Base-by-base conservation (phyloP, 2,888 invertebrate species). In the Autographa pulchrina region DNA sequence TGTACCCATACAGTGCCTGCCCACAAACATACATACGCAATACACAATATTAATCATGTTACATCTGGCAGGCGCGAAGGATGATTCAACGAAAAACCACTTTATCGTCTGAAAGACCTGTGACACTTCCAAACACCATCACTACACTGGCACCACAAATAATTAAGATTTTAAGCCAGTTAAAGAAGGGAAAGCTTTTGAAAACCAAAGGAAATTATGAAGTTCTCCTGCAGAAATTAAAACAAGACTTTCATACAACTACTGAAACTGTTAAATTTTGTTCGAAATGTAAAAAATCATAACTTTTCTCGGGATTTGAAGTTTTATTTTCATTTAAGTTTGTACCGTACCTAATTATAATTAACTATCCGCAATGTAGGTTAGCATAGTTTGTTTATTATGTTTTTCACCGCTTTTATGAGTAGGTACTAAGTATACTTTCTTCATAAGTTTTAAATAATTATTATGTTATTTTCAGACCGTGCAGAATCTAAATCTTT, bases 121-220 rank as follows among this genome's bases (percentile, higher is more conserved):
- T 25, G 68, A 69, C 61, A 65, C 38, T 56, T 18, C 11, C 62
- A 48, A 25, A 18, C 16, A 62, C 38, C 18, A 54, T 69, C 1
- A 87, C 88, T 6, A 89, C 89, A 8, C 35, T 91, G 71, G 86
- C 91, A 14, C 83, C 87, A 60, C 81, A 90, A 85, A 89, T 92
- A 65, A 76, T 88, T 73, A 77, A 84, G 11, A 82, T 92, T 31
- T 63, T 93, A 52, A 74, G 82, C 25, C 89, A 92, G 73, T 66
- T 93, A 11, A 85, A 87, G 74, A 82, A 86, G 48, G 88, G 82
- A 62, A 86, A 85, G 61, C 35, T 90, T 11, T 25, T 92, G 62
- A 86, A 85, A 72, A 81, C 88, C 69, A 88, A 91, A 72, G 32
- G 72, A 0, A 69, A 83, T 52, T 87, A 87, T 72, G 80, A 86